These are phyloP conservation scores for Phrynosoma blainvillii DNA, from an alignment of 2,113 vertebrate species.

Conservation along the genomic window DNA sequence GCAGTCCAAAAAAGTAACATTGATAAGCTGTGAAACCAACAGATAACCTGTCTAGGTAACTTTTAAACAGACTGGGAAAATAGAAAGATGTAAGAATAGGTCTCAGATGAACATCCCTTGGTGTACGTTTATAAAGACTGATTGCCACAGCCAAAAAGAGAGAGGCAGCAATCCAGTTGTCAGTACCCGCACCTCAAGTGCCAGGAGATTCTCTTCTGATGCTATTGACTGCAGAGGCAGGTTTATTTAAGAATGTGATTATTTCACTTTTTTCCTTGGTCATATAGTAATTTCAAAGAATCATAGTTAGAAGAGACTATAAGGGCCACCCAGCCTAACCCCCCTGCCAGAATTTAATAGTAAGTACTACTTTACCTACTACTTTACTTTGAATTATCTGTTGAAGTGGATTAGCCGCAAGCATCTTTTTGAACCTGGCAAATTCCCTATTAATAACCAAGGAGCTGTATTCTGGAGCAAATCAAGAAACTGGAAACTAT, in stretches of 20 bases:
- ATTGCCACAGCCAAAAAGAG: not conserved
- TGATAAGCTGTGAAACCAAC: no score
- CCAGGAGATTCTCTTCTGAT: not conserved
- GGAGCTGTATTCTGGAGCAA: not conserved
- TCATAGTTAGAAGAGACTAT: no score
- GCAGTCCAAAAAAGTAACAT: no score
- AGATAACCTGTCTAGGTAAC: not conserved
- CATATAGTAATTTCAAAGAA: not conserved
- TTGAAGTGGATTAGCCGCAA: not conserved
- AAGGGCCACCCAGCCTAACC: no score
- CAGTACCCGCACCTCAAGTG: no score
- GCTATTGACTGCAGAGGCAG: not conserved
- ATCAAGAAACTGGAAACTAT: no score
- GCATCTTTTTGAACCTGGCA: not conserved
- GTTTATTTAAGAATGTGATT: not conserved
- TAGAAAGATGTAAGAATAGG: not conserved
- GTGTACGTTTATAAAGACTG: not conserved
- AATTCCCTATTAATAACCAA: not conserved
- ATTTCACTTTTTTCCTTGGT: not conserved
- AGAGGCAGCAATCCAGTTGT: not conserved
- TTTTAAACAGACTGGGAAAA: not conserved
- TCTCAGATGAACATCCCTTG: not conserved
- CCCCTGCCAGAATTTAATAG: not conserved
- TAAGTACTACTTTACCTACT: not conserved
- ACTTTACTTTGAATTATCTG: not conserved